Conservation (phyloP, 2,113 vertebrate species). For the Zapus hudsonius region DNA sequence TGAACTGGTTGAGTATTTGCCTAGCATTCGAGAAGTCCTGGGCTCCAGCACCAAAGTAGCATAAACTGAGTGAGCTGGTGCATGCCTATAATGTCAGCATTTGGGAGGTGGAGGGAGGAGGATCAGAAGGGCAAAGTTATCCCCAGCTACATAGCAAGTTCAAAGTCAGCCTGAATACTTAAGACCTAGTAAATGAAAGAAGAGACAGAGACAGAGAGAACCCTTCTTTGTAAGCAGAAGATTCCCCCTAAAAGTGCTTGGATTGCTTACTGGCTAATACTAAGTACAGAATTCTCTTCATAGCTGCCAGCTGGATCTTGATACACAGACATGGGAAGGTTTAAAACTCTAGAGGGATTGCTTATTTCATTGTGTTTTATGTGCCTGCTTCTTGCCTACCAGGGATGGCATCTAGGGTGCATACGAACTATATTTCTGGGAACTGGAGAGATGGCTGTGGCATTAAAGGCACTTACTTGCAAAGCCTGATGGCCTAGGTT, state of each 20-base stretch:
- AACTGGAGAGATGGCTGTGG: not conserved
- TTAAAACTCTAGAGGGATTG: not conserved
- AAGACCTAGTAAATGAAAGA: not conserved
- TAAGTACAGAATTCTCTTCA: too few relatives aligned
- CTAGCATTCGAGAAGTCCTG: not conserved
- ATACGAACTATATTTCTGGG: not conserved
- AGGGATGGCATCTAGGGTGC: not conserved
- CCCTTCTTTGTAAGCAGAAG: not conserved
- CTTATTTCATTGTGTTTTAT: not conserved
- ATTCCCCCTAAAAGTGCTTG: not conserved
- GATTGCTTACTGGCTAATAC: not conserved
- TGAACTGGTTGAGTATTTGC: not conserved
- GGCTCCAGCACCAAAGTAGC: not conserved
- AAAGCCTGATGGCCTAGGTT: too few relatives aligned
- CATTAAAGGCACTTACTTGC: too few relatives aligned
- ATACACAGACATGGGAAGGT: fast-evolving
- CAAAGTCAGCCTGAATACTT: not conserved
- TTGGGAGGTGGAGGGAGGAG: too few relatives aligned
- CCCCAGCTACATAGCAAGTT: not conserved
- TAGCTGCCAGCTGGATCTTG: not conserved
- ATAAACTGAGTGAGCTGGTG: not conserved
- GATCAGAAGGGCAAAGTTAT: not conserved
- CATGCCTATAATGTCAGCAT: too few relatives aligned
- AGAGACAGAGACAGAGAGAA: too few relatives aligned
- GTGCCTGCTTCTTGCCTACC: not conserved